These are phyloP conservation scores for Urocolius indicus DNA, from an alignment of 2,113 vertebrate species.

Conservation along the genomic window DNA sequence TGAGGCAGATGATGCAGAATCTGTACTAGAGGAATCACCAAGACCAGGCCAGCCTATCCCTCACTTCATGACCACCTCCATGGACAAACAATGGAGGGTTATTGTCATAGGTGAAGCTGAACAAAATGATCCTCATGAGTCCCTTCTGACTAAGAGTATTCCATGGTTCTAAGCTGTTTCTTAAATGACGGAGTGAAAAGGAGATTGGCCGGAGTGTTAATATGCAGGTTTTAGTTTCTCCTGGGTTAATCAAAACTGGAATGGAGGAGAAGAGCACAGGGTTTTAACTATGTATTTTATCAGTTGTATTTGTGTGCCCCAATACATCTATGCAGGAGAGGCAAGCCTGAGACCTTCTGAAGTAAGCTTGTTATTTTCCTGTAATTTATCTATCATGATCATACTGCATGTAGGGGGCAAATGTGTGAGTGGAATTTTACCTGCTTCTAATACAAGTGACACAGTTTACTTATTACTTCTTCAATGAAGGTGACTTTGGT, in stretches of 20 bases:
- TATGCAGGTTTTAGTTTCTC: background rate
- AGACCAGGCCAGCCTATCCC: too few relatives aligned
- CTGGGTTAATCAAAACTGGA: background rate
- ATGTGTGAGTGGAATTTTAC: background rate
- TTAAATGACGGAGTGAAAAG: background rate
- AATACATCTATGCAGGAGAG: background rate
- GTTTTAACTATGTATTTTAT: background rate
- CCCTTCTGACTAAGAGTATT: too few relatives aligned
- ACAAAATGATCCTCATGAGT: too few relatives aligned
- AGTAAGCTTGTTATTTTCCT: background rate
- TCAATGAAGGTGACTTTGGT: background rate
- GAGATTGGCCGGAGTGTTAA: background rate
- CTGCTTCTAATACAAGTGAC: background rate
- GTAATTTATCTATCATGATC: background rate
- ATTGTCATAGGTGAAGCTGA: too few relatives aligned
- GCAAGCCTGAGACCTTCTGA: background rate
- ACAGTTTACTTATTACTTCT: background rate
- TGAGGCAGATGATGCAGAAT: too few relatives aligned
- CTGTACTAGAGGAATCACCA: too few relatives aligned
- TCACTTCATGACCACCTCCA: too few relatives aligned
- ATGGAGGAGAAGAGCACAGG: background rate
- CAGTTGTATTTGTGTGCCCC: background rate
- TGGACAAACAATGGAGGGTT: too few relatives aligned
- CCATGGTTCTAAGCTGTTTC: background rate
- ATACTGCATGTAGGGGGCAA: background rate